These are phyloP conservation scores for Conopomorpha cramerella DNA, from an alignment of 1,140 invertebrate species.

Conservation along the genomic window DNA sequence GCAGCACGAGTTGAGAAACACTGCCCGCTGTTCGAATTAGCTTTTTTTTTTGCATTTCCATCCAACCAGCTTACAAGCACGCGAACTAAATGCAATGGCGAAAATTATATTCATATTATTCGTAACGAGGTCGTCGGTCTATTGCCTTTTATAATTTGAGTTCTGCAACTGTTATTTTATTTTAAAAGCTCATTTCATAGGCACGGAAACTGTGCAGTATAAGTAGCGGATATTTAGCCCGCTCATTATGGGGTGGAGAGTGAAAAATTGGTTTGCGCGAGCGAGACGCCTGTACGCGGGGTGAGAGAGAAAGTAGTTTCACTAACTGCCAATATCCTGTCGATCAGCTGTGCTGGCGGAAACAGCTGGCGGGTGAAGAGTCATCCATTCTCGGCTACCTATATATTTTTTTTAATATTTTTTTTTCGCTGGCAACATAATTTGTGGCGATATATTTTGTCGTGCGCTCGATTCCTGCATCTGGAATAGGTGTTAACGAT, in stretches of 20 bases:
- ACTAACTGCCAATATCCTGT: conserved; percentile 29
- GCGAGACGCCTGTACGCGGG: too few species aligned
- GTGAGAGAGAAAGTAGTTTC: conserved; percentile 14
- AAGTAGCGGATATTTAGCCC: too few species aligned
- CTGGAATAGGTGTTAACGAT: too few species aligned
- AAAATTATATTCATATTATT: conserved; percentile 7
- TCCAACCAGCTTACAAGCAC: conserved; percentile 14
- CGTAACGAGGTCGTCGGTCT: conserved; percentile 1
- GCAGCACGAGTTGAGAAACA: conserved; percentile 14
- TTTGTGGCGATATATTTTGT: conserved; percentile 12
- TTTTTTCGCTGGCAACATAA: conserved; percentile 16
- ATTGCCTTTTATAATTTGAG: too few species aligned
- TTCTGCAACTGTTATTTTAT: conserved; percentile 2
- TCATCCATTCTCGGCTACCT: conserved; percentile 16
- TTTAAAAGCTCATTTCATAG: too few species aligned
- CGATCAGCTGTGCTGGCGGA: conserved; percentile 26
- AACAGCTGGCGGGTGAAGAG: conserved; percentile 24
- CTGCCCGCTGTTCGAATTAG: conserved; percentile 13
- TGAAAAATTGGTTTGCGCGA: neutral
- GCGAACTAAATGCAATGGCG: conserved; percentile 7
- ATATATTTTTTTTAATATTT: conserved; percentile 13
- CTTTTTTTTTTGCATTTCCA: conserved; percentile 9
- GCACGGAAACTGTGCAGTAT: too few species aligned
- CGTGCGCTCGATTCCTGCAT: too few species aligned
- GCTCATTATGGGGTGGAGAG: neutral